These are phyloP conservation scores for Talpa occidentalis DNA, from an alignment of 2,113 vertebrate genomes.

Conservation along the genomic window DNA sequence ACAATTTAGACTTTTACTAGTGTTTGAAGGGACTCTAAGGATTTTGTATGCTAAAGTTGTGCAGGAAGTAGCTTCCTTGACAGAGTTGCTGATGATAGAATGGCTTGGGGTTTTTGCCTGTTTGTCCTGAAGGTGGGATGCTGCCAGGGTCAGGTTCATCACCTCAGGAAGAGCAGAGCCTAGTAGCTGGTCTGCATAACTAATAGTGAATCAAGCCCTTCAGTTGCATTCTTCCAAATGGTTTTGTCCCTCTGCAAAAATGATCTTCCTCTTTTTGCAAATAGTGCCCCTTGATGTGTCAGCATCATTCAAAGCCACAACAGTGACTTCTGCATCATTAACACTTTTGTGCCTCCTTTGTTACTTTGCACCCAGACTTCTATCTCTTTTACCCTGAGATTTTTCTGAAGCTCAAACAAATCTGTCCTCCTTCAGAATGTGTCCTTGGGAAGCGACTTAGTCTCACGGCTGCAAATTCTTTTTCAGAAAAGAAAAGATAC, in stretches of 20 bases:
- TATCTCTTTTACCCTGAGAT: not conserved
- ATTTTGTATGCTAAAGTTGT: not conserved
- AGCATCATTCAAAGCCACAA: not conserved
- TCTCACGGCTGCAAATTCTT: not conserved
- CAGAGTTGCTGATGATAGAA: not conserved
- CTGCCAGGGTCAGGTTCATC: not conserved
- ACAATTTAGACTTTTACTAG: no score
- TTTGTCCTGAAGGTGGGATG: not conserved
- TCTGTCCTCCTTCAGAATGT: not conserved
- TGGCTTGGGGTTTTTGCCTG: not conserved
- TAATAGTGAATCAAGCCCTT: slow-evolving; percentile 1
- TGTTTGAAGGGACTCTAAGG: not conserved
- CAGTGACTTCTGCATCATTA: slow-evolving; percentile 17
- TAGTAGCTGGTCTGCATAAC: not conserved
- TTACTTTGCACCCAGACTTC: not conserved
- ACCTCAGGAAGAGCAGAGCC: not conserved
- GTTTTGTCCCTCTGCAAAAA: slow-evolving; percentile 16
- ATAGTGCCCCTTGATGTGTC: slow-evolving; percentile 28
- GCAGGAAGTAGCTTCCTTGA: not conserved
- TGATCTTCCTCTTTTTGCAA: slow-evolving; percentile 13
- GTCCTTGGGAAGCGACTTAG: slow-evolving; percentile 1
- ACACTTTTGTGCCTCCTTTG: slow-evolving; percentile 45
- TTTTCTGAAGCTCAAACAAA: not conserved
- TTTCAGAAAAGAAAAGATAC: not conserved
- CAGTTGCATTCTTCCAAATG: not conserved